Evolutionary conservation across 2,113 vertebrate species (phyloP).

Genomic region (Meles meles): DNA sequence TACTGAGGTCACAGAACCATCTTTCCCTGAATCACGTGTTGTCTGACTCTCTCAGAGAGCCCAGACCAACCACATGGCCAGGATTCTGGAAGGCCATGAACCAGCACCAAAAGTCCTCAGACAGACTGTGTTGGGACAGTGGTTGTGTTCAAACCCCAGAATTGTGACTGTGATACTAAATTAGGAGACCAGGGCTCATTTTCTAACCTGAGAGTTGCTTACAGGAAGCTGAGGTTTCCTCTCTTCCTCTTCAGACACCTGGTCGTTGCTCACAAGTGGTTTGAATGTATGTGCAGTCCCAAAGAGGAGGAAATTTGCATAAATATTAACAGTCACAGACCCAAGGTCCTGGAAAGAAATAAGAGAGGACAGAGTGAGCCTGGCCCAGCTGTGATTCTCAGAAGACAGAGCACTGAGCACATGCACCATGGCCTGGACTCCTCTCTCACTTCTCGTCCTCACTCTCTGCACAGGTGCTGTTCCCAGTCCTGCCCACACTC

Average conservation of each 20-base stretch:
- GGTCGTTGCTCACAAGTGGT: background rate
- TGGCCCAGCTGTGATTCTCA: background rate
- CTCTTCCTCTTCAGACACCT: background rate
- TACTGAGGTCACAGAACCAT: background rate
- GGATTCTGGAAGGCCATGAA: background rate
- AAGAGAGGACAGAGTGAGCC: background rate
- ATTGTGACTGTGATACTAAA: too few relatives aligned
- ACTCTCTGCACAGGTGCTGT: background rate
- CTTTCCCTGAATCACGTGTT: background rate
- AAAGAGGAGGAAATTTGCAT: background rate
- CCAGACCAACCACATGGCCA: background rate
- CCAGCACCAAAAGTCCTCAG: background rate
- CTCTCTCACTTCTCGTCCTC: background rate
- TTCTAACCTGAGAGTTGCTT: background rate
- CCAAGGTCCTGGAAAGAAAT: background rate
- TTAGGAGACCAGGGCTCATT: too few relatives aligned
- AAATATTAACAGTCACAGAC: background rate
- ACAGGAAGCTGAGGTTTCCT: background rate
- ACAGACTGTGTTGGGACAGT: too few relatives aligned
- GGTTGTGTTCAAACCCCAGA: background rate
- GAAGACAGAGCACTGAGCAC: background rate
- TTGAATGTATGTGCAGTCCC: background rate
- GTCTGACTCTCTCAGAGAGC: background rate
- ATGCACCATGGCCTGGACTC: background rate
- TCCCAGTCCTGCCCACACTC: fast-evolving